Conservation (phyloP, 2,888 invertebrate genomes). For the Proisotoma minuta region DNA sequence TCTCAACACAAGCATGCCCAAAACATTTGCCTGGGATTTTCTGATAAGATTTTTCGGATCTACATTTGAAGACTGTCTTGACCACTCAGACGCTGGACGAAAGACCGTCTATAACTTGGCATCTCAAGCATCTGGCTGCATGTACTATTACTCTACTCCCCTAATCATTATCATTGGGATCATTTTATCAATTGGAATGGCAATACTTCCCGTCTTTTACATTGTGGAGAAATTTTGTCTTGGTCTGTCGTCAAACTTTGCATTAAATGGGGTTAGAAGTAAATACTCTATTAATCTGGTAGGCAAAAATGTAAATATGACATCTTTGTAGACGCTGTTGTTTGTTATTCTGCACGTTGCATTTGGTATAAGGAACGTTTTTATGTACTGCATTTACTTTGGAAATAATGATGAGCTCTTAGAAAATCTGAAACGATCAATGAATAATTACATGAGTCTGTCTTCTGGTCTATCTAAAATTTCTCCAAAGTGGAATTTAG, state of each 20-base stretch:
- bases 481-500: conserved; percentile 14
- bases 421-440: neutral
- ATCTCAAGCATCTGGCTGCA: neutral
- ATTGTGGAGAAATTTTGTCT: neutral
- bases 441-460: conserved; percentile 7
- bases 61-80: conserved; percentile 16
- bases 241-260: neutral
- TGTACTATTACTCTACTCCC: neutral
- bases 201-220: neutral
- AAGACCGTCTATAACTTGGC: neutral
- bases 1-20: conserved; percentile 3
- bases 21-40: conserved; percentile 23
- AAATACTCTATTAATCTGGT: neutral
- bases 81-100: neutral
- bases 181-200: neutral
- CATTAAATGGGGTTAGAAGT: neutral
- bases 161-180: neutral
- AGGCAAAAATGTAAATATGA: neutral
- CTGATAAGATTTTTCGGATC: conserved; percentile 16
- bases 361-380: neutral
- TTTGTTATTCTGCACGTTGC: neutral
- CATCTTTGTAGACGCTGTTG: neutral
- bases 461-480: neutral
- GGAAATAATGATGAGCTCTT: neutral
- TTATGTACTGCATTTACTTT: neutral